phyloP scores from a whole-genome alignment of 2,113 vertebrate species.

The Trochalopteron elliotii region DNA sequence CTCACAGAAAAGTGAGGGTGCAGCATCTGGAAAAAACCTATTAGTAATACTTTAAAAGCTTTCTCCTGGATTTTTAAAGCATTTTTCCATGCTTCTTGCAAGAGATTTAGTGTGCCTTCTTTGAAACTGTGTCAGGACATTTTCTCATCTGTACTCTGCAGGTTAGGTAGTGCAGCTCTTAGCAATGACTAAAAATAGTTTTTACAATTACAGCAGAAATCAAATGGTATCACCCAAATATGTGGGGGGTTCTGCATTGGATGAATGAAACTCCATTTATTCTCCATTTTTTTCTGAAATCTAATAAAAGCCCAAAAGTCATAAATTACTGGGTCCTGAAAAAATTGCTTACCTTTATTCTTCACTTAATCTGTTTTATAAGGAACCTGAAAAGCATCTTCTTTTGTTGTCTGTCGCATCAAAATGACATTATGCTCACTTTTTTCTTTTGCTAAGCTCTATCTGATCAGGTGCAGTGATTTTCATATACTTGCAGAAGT shows the following conservation, averaged over 20 bases:
- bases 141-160: neutral
- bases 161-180: neutral
- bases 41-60: neutral
- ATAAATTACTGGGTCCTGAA: neutral
- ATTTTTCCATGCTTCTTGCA: neutral
- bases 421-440: neutral
- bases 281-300: neutral
- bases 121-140: neutral
- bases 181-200: neutral
- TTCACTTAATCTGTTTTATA: neutral
- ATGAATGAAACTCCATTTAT: neutral
- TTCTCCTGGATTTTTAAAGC: neutral
- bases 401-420: neutral
- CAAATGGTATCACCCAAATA: neutral
- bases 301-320: neutral
- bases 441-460: neutral
- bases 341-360: neutral
- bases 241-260: neutral
- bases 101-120: neutral
- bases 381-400: neutral
- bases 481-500: neutral
- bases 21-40: neutral
- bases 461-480: neutral
- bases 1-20: neutral
- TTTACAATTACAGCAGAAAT: neutral